Conservation (phyloP, 2,797 vertebrate species). For the Phylloscopus collybita region DNA sequence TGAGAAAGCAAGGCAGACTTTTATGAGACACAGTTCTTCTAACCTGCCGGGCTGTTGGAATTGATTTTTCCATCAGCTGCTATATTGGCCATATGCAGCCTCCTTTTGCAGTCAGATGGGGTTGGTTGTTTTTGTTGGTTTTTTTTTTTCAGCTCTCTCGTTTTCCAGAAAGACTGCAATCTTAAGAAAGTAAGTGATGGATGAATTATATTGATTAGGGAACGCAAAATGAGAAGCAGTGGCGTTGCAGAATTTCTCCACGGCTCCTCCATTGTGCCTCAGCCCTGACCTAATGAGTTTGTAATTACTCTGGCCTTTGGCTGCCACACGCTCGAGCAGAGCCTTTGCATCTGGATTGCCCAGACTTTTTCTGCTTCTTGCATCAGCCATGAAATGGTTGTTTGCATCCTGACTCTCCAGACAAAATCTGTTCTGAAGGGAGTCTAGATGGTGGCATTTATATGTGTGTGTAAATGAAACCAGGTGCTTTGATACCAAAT, state of each 20-base stretch:
- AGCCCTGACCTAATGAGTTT: not conserved
- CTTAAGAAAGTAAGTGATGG: conserved; percentile 51
- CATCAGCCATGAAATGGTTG: not conserved
- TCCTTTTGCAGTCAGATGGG: conserved; percentile 7
- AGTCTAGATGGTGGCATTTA: not conserved
- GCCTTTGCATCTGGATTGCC: not conserved
- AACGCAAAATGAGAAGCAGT: not conserved
- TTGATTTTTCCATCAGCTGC: conserved; percentile 65
- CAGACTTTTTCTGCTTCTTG: not conserved
- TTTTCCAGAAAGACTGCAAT: conserved; percentile 37
- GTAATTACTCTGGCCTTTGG: not conserved
- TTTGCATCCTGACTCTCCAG: not conserved
- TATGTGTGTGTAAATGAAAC: not conserved
- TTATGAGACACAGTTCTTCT: conserved; percentile 53
- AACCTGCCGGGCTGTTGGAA: conserved; percentile 37
- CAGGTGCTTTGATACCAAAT: not conserved
- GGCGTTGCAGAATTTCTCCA: conserved; percentile 35
- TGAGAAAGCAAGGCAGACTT: conserved; percentile 31
- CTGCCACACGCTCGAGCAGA: not conserved
- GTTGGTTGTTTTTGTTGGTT: not conserved
- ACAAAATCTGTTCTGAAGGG: not conserved
- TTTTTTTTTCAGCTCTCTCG: not conserved
- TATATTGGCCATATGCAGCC: conserved; percentile 43
- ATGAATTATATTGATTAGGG: conserved; percentile 53
- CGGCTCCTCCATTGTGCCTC: not conserved